These are phyloP conservation scores for Nephrotoma flavescens DNA, from an alignment of 2,888 invertebrate species.

Conservation along the genomic window DNA sequence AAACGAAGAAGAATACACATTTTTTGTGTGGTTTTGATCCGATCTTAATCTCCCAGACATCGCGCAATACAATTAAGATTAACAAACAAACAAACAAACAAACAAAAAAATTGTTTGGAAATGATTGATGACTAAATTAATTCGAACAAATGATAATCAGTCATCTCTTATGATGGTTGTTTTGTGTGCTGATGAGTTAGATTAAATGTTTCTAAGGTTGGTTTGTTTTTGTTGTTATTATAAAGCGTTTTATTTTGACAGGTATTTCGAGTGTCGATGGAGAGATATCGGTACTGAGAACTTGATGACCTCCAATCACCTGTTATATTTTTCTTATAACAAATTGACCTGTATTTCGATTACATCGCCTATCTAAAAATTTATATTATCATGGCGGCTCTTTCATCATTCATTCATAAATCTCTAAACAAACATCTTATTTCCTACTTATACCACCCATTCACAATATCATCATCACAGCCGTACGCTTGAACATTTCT, in stretches of 20 bases:
- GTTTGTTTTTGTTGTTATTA: not conserved
- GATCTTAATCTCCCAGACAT: not conserved
- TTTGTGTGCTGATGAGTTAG: not conserved
- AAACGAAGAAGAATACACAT: not conserved
- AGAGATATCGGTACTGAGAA: not conserved
- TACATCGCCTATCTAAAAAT: not conserved
- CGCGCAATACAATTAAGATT: not conserved
- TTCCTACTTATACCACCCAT: not conserved
- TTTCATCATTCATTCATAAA: not conserved
- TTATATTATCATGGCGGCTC: not conserved
- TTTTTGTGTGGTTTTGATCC: not conserved
- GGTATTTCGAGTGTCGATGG: not conserved
- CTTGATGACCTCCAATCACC: not conserved
- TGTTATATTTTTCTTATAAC: not conserved
- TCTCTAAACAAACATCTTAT: not conserved
- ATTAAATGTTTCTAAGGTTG: not conserved
- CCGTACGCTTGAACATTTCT: not conserved
- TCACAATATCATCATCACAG: not conserved
- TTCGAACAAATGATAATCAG: not conserved
- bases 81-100: not conserved
- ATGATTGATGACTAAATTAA: not conserved
- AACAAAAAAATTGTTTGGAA: not conserved
- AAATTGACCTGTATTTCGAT: not conserved
- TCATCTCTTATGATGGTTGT: not conserved
- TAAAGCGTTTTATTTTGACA: not conserved